Evolutionary conservation across 1,140 invertebrate species (phyloP).

Genomic region (Macrocentrus cingulum): DNA sequence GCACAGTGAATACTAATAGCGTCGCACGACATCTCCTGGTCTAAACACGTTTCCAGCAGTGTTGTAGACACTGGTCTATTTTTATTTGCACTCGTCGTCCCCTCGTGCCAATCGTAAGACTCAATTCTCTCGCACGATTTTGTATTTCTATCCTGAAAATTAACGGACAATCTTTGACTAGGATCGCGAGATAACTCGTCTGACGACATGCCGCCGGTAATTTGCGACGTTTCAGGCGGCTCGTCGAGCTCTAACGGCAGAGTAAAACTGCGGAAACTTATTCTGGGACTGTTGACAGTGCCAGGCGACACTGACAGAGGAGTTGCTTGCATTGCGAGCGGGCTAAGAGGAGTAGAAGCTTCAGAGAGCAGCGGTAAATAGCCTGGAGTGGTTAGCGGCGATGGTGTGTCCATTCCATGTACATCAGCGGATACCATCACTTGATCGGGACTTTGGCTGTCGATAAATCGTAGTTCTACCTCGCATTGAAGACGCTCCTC

Average conservation of each 20-base stretch:
- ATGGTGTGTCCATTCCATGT: constrained; percentile 54
- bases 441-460: constrained; percentile 63
- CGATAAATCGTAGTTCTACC: constrained; percentile 61
- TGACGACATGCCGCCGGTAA: constrained; percentile 35
- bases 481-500: constrained; percentile 60
- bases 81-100: constrained; percentile 38
- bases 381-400: constrained; percentile 52
- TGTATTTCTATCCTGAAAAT: constrained; percentile 33
- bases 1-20: constrained; percentile 30
- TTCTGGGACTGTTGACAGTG: constrained; percentile 49
- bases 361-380: constrained; percentile 54
- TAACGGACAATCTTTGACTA: constrained; percentile 49
- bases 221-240: constrained; percentile 30
- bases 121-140: constrained; percentile 41
- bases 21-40: constrained; percentile 42
- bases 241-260: constrained; percentile 49
- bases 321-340: constrained; percentile 46
- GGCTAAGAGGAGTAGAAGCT: constrained; percentile 52
- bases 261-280: constrained; percentile 57
- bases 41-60: constrained; percentile 20
- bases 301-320: constrained; percentile 45
- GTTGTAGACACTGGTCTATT: constrained; percentile 48
- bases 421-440: constrained; percentile 56
- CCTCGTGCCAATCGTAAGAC: constrained; percentile 31
- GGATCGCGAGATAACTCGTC: constrained; percentile 41